A percentile compares a stretch with the other conserved stretches of the same genome.
phyloP scores from a whole-genome alignment of 2,888 invertebrate species.

The Portevinia maculata region DNA sequence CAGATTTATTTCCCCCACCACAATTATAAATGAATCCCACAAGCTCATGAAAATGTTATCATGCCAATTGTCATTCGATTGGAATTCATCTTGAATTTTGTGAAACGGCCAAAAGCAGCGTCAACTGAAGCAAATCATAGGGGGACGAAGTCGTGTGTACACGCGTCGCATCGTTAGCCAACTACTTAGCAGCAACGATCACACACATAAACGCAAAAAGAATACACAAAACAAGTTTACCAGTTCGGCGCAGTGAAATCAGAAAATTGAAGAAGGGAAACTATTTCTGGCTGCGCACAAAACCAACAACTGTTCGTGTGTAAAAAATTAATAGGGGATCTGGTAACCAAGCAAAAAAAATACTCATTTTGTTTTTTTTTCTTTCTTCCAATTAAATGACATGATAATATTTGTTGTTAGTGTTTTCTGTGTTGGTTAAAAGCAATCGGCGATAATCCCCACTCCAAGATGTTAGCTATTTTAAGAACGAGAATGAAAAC shows the following conservation, averaged over 20 bases:
- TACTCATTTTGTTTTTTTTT: slow-evolving; percentile 1
- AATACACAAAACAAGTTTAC: slow-evolving; percentile 22
- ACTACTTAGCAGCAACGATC: slow-evolving; percentile 16
- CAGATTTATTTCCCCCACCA: slow-evolving; percentile 56
- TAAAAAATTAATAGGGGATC: not conserved
- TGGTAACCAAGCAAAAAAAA: not conserved
- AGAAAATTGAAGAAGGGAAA: slow-evolving; percentile 48
- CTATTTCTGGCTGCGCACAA: slow-evolving; percentile 64
- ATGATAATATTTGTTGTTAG: not conserved
- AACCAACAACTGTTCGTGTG: slow-evolving; percentile 13
- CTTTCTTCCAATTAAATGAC: slow-evolving; percentile 24
- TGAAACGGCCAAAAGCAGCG: slow-evolving; percentile 25
- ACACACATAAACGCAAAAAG: slow-evolving; percentile 34
- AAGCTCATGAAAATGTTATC: slow-evolving; percentile 15
- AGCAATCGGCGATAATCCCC: no score
- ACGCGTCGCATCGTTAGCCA: slow-evolving; percentile 51
- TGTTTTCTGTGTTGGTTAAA: no score
- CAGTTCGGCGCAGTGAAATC: slow-evolving; percentile 27
- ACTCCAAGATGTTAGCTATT: no score
- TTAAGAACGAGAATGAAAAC: no score
- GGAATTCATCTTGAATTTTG: slow-evolving; percentile 73
- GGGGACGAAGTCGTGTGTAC: slow-evolving; percentile 41
- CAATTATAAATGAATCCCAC: not conserved
- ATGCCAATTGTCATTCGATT: slow-evolving; percentile 65
- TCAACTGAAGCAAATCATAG: slow-evolving; percentile 18